Evolutionary conservation across 2,888 invertebrate genomes (phyloP).

Genomic region (Drosophila gaucha): DNA sequence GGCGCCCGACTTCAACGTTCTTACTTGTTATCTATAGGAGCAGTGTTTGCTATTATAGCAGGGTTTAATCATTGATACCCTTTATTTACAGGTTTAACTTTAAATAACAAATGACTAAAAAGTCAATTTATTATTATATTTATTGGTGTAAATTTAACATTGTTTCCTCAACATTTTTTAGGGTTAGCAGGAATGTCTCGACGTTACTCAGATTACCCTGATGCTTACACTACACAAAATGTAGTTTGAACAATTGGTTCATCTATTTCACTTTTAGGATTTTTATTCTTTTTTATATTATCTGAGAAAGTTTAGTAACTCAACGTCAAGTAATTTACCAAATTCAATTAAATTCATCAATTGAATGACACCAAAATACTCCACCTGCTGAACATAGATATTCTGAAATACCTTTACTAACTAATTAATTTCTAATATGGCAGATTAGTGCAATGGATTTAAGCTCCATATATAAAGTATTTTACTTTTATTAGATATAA

Average conservation of each 20-base stretch:
- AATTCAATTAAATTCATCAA: conserved; percentile 86
- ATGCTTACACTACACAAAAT: conserved; percentile 89
- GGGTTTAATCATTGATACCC: conserved; percentile 91
- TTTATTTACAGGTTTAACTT: conserved; percentile 87
- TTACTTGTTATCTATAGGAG: too few species aligned
- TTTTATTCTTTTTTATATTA: conserved; percentile 87
- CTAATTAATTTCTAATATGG: conserved; percentile 88
- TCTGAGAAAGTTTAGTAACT: conserved; percentile 89
- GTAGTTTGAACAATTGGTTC: conserved; percentile 89
- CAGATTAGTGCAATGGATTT: conserved; percentile 88
- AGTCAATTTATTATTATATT: conserved; percentile 90
- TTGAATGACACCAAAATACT: conserved; percentile 87
- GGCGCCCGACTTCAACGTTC: too few species aligned
- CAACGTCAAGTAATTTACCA: conserved; percentile 85
- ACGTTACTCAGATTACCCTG: conserved; percentile 90
- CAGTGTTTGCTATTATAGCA: too few species aligned
- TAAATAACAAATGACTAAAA: conserved; percentile 88
- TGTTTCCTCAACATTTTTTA: conserved; percentile 92
- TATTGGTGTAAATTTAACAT: conserved; percentile 91
- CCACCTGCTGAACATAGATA: conserved; percentile 87
- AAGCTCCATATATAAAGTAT: conserved; percentile 89
- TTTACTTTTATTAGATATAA: conserved; percentile 87
- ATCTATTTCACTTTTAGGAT: conserved; percentile 87
- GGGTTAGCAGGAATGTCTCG: conserved; percentile 90
- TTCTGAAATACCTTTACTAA: conserved; percentile 87